Base-by-base conservation (phyloP, 2,797 vertebrate genomes). In the Gymnocypris eckloni region DNA sequence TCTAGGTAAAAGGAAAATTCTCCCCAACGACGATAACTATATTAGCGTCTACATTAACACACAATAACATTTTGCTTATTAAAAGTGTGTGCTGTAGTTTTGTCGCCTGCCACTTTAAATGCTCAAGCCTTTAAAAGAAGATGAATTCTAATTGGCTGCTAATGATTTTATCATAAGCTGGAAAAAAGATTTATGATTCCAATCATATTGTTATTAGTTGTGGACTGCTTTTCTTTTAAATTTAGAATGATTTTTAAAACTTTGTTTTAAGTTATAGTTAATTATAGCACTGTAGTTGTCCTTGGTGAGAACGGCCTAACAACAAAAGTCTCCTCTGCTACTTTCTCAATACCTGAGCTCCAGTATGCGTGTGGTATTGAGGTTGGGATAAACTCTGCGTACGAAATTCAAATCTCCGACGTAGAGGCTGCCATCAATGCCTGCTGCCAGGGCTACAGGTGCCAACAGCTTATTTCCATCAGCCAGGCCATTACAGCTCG, bases 321-420 rank as follows among this genome's bases (percentile, higher is more conserved):
- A 61, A 61, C 1, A 2, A 39, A 59, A 11, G 37, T 75, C 16
- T 73, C 25, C 25, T 73, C 7, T 59, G n/a, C 41, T 54, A 2
- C 64, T 48, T n/a, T 52, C 9, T 41, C 16, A 90, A 90, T 95
- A 99, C 98, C 98, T 97, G 92, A 99, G 93, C 92, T 99, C 98
- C 90, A 99, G 92, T 93, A 99, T 98, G 91, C 97, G 97, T 2
- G 98, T 99, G 73, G 99, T 99, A 56, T 99, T 99, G 93, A 97
- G 96, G 66, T 98, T 99, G 4, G 98, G 98, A 91, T 97, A 99
- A 84, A 99, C 97, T 87, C 98, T 96, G 61, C 98, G 97, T 33
- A 99, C 96, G 61, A 98, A 99, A 93, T 99, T 99, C 91, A 99
- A 97, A 93, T 99, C 98, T 15, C 98, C 98, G 2, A 99, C 97